Evolutionary conservation across 2,888 invertebrate genomes (phyloP), one percentile per base, ranked within the genome.

Genomic region (Chrysolina oricalcia): DNA sequence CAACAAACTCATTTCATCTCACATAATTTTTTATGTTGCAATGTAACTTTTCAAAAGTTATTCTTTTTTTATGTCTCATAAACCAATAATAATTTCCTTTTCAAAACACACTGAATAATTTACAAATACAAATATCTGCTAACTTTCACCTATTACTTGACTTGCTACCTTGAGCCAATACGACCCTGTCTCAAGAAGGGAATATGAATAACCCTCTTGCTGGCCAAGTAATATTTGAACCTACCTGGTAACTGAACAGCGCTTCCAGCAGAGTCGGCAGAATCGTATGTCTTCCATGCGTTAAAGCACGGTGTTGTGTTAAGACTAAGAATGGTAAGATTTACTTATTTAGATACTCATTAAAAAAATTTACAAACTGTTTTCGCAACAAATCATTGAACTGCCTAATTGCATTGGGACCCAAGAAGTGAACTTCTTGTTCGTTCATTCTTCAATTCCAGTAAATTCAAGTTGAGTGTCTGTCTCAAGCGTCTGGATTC

Each of bases 311-410:
- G 59, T 59, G 59, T 35, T 27, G 59, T 59, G 23, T 17, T 27
- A 9, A 35, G 59, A 27, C 17, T 11, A 6, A 59, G n/a, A 59
- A 59, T 59, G 59, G 59, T 59, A n/a, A 59, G 59, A 59, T 35
- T 59, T 23, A 4, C 15, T 35, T 59, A n/a, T 59, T 59, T 59
- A 27, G 6, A 17, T n/a, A 9, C n/a, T 59, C 11, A 6, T 59
- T n/a, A n/a, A 5, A 27, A 56, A 13, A 23, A 9, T 19, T n/a
- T 17, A 2, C 17, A 8, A 59, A 13, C 8, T 59, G 4, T n/a
- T 59, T 35, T 59, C 15, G 27, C 35, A 35, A 35, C 11, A n/a
- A 35, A 27, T 59, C 35, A n/a, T 59, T 35, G 59, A 59, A 35
- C 35, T 59, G 13, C 27, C 27, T n/a, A 11, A 23, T 10, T 27